phyloP scores from a whole-genome alignment of 2,797 vertebrate species.

The Manis javanica region DNA sequence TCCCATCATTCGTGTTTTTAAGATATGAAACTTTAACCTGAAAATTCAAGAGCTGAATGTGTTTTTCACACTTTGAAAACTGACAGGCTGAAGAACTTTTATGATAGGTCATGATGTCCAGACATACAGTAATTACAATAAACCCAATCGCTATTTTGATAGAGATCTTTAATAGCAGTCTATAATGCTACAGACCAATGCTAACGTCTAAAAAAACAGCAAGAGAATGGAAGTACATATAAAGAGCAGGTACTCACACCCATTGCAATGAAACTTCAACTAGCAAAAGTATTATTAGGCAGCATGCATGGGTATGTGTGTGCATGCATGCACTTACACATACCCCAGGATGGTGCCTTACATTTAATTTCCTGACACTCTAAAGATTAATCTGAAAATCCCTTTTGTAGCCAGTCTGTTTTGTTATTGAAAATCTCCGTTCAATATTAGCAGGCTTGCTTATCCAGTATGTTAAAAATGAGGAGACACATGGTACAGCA shows the following conservation, averaged over 20 bases:
- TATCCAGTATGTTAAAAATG: neutral
- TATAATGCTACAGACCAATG: neutral
- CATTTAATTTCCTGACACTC: conserved; percentile 26
- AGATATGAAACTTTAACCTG: conserved; percentile 43
- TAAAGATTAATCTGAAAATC: conserved; percentile 28
- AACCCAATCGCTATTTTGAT: neutral
- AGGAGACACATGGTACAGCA: neutral
- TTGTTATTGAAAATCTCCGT: neutral
- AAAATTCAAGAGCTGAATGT: neutral
- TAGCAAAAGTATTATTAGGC: neutral
- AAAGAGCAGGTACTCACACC: neutral
- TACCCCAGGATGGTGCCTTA: neutral
- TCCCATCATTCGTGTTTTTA: neutral
- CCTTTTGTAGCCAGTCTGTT: neutral
- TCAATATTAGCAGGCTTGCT: neutral
- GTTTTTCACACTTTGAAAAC: conserved; percentile 41
- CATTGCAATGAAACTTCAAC: neutral
- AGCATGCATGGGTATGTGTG: neutral
- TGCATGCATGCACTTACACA: rapidly evolving
- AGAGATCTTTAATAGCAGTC: neutral
- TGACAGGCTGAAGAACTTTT: neutral
- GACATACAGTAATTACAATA: neutral
- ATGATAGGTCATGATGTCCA: neutral
- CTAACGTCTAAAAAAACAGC: neutral
- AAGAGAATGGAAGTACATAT: neutral